Evolutionary conservation across 2,888 invertebrate species (phyloP).

Genomic region (Arctia plantaginis): DNA sequence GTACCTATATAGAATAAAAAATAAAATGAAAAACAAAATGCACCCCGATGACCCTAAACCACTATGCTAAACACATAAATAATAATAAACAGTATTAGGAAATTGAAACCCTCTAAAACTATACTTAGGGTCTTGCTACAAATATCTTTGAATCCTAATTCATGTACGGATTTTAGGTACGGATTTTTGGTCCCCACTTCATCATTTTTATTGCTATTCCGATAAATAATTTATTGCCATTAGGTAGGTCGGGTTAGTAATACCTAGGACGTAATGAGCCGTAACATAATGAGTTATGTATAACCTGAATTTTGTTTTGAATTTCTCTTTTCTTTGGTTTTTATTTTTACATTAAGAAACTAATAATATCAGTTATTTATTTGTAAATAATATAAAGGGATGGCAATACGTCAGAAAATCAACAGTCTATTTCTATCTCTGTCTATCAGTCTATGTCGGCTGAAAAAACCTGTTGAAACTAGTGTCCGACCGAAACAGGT

Average conservation of each 20-base stretch:
- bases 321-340: too few species aligned
- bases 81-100: background rate
- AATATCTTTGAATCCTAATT: slow-evolving; percentile 32
- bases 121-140: background rate
- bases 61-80: background rate
- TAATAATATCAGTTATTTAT: too few species aligned
- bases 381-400: too few species aligned
- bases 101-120: background rate
- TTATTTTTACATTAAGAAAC: too few species aligned
- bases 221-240: slow-evolving; percentile 48
- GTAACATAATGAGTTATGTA: background rate
- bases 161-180: slow-evolving; percentile 16
- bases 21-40: background rate
- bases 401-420: too few species aligned
- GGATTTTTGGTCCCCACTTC: slow-evolving; percentile 31
- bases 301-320: too few species aligned
- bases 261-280: background rate
- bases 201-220: slow-evolving; percentile 52
- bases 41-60: background rate
- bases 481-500: too few species aligned
- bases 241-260: slow-evolving; percentile 40
- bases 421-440: too few species aligned
- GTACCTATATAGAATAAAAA: background rate
- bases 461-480: too few species aligned
- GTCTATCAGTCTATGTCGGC: too few species aligned